Base-by-base conservation (phyloP, 2,113 vertebrate genomes). In the Capreolus pygargus region DNA sequence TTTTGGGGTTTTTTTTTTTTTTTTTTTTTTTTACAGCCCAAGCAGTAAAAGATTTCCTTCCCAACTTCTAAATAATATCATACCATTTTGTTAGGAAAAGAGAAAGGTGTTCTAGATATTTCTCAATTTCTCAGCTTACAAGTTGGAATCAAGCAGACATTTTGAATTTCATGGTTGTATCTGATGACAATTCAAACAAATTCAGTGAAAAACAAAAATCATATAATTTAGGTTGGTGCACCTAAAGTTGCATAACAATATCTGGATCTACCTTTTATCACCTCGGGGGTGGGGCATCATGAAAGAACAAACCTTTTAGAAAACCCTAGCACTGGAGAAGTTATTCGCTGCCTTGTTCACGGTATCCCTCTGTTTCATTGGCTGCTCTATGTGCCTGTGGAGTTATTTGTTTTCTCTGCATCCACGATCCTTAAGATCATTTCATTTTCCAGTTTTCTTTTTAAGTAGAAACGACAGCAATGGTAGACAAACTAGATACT, bases 1-100 rank as follows among this genome's bases (percentile, higher is more conserved):
- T n/a, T n/a, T n/a, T n/a, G n/a, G n/a, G n/a, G n/a, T 98, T 97
- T 91, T 78, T 79, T 98, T 92, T 2, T 3, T 13, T 12, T 81
- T 61, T 79, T 19, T 95, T 95, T 88, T 61, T 76, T 27, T 94
- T 90, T 81, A 93, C 15, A 91, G 92, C 67, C 89, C 9, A 1
- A 83, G n/a, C 5, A 92, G 17, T 52, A 36, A 97, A 92, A 78
- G 39, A 47, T 79, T 93, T 70, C 6, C 47, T 10, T 92, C 57
- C 27, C 39, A 89, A 89, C 76, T 92, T 89, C 58, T 87, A 93
- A 95, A 85, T 95, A 97, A 91, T 83, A 86, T 43, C 36, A 85
- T 39, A 25, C 16, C 64, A 58, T 91, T 95, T 92, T 64, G 33
- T 54, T 89, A 67, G 76, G 23, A 81, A 91, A 93, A 61, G 64